Base-by-base conservation (phyloP, 1,140 invertebrate genomes). In the Zaprionus davidi region DNA sequence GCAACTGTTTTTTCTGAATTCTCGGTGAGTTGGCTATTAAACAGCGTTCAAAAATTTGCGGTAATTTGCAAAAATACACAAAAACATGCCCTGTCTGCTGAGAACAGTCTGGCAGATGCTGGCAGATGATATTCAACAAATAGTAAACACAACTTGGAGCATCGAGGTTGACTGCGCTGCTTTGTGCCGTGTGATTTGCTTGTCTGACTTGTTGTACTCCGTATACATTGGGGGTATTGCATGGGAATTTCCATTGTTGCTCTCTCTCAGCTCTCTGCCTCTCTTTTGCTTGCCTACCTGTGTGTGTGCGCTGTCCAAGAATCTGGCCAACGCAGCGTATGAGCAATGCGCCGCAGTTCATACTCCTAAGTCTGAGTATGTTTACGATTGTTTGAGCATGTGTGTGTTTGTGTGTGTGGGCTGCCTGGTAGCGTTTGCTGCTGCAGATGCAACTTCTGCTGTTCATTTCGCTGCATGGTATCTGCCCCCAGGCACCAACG, bases 271-370 rank as follows among this genome's bases (percentile, higher is more conserved):
- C 20, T 20, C 6, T 44, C 2, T 41, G 46, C 46, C 9, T 11
- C 31, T 34, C 31, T 34, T 34, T 73, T 67, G 62, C 66, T 63
- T 78, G 41, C 36, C 31, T 41, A 17, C 53, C 20, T 57, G 24
- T 64, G 84, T 72, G 83, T 73, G 79, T 77, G 68, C 65, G 78
- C 64, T 74, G 63, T 64, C 49, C 41, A 49, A 26, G 34, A 86
- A 83, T 58, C 78, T 88, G 85, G 71, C 72, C 85, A 79, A 90
- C 71, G 68, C 71, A 85, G 85, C 85, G 85, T 90, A 90, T 90
- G 81, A 79, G 81, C 79, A 90, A 90, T 90, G 76, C 81, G 62
- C 55, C 67, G 64, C 67, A 79, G 76, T 75, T 82, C 80, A 82
- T 82, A 76, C 75, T 74, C 58, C 41, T 72, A 51, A 51, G 63